These are phyloP conservation scores for Fragum sueziense DNA, from an alignment of 2,888 invertebrate species.

Conservation along the genomic window DNA sequence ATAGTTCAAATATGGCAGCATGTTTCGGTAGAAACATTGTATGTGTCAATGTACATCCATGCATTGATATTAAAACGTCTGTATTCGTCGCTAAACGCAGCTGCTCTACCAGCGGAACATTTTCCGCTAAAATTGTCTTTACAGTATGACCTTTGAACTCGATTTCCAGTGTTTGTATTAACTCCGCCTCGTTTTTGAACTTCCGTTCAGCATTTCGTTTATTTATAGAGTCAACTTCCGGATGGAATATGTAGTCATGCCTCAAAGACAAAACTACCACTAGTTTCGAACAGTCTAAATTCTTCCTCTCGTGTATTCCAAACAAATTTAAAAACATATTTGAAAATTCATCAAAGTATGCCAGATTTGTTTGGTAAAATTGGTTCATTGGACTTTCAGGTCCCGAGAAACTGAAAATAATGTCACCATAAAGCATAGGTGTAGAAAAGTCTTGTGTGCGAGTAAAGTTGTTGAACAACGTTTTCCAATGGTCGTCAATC, in stretches of 20 bases:
- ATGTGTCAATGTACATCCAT: constrained; percentile 49
- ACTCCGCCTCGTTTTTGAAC: constrained; percentile 52
- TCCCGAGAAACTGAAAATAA: constrained; percentile 53
- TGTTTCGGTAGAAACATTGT: constrained; percentile 48
- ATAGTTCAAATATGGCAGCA: constrained; percentile 44
- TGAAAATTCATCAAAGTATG: constrained; percentile 50
- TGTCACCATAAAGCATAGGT: constrained; percentile 31
- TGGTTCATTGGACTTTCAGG: constrained; percentile 53
- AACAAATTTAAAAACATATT: constrained; percentile 33
- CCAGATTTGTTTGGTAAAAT: constrained; percentile 28
- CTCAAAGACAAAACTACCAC: constrained; percentile 35
- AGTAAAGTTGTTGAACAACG: constrained; percentile 31
- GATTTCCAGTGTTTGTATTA: constrained; percentile 26
- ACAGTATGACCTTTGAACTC: constrained; percentile 41
- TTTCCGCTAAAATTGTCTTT: constrained; percentile 39
- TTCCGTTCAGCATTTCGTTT: constrained; percentile 51
- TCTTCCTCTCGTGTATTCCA: constrained; percentile 27
- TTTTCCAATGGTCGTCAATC: constrained; percentile 48
- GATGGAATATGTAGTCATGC: constrained; percentile 49
- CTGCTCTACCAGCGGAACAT: constrained; percentile 41
- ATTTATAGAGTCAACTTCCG: constrained; percentile 12
- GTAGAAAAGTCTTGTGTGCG: constrained; percentile 23
- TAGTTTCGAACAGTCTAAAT: constrained; percentile 35
- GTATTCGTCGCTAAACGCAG: constrained; percentile 32
- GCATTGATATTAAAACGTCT: constrained; percentile 47